These are phyloP conservation scores for Oryzias dopingdopingensis DNA, from an alignment of 2,797 vertebrate species.

Conservation along the genomic window DNA sequence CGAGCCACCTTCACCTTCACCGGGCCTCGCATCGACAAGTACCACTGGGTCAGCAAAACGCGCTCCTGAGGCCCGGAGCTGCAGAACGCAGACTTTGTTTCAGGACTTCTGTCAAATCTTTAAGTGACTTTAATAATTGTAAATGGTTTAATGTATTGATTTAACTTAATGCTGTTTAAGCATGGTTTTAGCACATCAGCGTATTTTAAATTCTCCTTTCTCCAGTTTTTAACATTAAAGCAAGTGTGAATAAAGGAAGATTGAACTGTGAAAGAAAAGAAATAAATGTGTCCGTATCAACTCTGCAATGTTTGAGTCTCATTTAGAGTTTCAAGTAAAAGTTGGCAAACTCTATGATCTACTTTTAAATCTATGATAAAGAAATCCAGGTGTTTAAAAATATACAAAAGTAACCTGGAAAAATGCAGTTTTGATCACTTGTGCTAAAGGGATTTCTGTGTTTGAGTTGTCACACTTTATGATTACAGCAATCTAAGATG, in stretches of 20 bases:
- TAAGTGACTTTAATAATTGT: conserved; percentile 35
- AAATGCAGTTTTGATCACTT: too few relatives aligned
- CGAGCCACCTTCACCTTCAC: conserved; percentile 66
- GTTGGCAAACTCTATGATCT: too few relatives aligned
- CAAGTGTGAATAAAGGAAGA: conserved; percentile 69
- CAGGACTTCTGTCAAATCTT: conserved; percentile 24
- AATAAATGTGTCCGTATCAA: conserved; percentile 54
- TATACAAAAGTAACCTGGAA: too few relatives aligned
- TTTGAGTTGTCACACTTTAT: too few relatives aligned
- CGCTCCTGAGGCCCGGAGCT: conserved; percentile 38
- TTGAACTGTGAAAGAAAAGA: conserved; percentile 61
- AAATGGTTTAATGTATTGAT: conserved; percentile 37
- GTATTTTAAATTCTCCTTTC: conserved; percentile 49
- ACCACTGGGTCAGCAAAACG: conserved; percentile 92
- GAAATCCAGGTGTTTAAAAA: too few relatives aligned
- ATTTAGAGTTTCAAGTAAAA: background rate
- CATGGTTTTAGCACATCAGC: conserved; percentile 51
- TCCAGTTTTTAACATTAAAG: conserved; percentile 57
- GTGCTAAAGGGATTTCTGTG: too few relatives aligned
- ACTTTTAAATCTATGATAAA: too few relatives aligned
- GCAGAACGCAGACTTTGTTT: background rate
- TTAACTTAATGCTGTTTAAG: conserved; percentile 60
- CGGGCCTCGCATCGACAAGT: conserved; percentile 84
- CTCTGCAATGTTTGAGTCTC: conserved; percentile 3
- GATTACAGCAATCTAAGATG: too few relatives aligned